These are phyloP conservation scores for Ifrita kowaldi DNA, from an alignment of 2,113 vertebrate genomes.

Conservation along the genomic window DNA sequence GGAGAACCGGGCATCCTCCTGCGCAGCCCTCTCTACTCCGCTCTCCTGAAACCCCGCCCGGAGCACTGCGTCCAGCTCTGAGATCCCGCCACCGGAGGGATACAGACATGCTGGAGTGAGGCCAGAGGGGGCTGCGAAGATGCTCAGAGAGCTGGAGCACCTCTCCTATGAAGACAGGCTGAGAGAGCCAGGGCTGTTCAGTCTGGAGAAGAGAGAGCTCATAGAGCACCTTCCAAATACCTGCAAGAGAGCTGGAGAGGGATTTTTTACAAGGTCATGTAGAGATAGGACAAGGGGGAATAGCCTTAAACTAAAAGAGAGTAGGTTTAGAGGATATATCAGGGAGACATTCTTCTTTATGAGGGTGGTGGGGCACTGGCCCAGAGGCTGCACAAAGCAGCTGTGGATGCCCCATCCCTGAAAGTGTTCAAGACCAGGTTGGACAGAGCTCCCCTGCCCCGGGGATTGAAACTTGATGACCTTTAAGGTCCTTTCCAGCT, in stretches of 20 bases:
- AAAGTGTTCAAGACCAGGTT: not conserved
- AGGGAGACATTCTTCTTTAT: not conserved
- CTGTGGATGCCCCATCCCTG: not conserved
- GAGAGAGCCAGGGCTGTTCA: not conserved
- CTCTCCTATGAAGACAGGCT: not conserved
- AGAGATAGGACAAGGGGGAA: not conserved
- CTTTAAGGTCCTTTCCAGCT: not conserved
- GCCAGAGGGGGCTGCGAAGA: not conserved
- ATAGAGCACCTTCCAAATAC: not conserved
- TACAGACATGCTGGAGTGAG: accelerated
- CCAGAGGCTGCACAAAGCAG: not conserved
- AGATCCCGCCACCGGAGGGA: not conserved
- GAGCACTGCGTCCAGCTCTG: not conserved
- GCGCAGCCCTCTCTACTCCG: not conserved
- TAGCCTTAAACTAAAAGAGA: not conserved
- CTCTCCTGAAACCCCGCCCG: accelerated
- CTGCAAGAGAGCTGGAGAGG: not conserved
- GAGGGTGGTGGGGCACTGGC: too few relatives aligned
- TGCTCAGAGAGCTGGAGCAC: not conserved
- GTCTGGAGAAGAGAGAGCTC: not conserved
- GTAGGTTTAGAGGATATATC: not conserved
- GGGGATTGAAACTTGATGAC: not conserved
- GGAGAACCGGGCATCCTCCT: not conserved
- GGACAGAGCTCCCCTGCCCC: not conserved
- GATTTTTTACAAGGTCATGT: not conserved